Evolutionary conservation across 2,113 vertebrate genomes (phyloP).

Genomic region (Benitochromis conjunctus): DNA sequence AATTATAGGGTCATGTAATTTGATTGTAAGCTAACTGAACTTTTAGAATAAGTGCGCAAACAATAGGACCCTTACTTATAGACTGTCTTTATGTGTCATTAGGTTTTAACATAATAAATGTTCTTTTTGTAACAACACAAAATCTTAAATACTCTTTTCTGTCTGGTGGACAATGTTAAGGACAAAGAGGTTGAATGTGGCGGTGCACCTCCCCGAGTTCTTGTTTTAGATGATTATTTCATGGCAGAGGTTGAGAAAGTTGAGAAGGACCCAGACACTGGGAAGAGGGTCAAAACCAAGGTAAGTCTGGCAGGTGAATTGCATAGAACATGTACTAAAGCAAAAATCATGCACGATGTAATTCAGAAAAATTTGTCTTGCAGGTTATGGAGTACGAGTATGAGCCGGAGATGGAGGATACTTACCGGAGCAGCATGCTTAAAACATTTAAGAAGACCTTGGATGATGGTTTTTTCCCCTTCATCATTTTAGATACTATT

Average conservation of each 20-base stretch:
- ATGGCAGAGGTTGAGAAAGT: constrained; percentile 96
- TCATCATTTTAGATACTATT: constrained; percentile 96
- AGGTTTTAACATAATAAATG: neutral
- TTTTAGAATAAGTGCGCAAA: neutral
- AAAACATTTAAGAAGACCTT: constrained; percentile 98
- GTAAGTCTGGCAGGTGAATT: constrained; percentile 60
- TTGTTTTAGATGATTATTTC: constrained; percentile 97
- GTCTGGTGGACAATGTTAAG: constrained; percentile 63
- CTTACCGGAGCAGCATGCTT: constrained; percentile 94
- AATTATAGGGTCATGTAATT: neutral
- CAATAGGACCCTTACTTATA: neutral
- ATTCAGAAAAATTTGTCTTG: neutral
- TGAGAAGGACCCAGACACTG: constrained; percentile 92
- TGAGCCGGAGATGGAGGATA: constrained; percentile 97
- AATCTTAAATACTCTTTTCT: neutral
- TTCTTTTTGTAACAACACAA: neutral
- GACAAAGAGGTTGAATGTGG: constrained; percentile 98
- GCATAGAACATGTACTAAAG: neutral
- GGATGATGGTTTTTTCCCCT: constrained; percentile 98
- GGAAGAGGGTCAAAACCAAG: constrained; percentile 92
- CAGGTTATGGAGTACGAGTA: constrained; percentile 97
- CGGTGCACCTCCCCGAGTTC: constrained; percentile 92
- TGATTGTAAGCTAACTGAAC: neutral
- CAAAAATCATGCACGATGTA: neutral
- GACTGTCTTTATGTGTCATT: neutral